Base-by-base conservation (phyloP, 2,113 vertebrate species). In the Anguilla japonica region DNA sequence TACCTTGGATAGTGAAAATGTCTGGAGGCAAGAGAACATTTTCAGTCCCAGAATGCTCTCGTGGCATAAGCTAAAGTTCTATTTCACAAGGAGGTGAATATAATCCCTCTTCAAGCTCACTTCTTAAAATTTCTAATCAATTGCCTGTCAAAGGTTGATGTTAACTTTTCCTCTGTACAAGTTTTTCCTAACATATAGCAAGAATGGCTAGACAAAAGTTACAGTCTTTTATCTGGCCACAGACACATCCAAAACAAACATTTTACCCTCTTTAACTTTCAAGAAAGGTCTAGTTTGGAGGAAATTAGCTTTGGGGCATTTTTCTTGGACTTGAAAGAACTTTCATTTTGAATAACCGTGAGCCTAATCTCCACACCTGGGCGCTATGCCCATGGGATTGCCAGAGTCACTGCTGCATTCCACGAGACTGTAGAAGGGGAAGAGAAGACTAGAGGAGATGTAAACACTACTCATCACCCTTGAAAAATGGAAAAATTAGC, bases 1-100 rank as follows among this genome's bases (percentile, higher is more conserved):
- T 99, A 5, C 98, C 98, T 93, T 99, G 98, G 92, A 99, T 98
- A 81, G 98, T 99, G 93, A 98, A 99, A 92, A 99, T 97, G 91
- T 99, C 98, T 99, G 93, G 0, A 80, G 39, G 83, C 57, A 18
- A 0, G 56, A n/a, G 84, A 82, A 20, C 34, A 85, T 56, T 0
- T 84, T 18, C 85, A 60, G 80, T 41, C 40, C 39, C 40, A 41
- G 7, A 8, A 29, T 13, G 6, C n/a, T 26, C 2, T n/a, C n/a
- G 63, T 71, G 63, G 5, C 26, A 71, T 60, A 67, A 14, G 13
- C 20, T 22, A 8, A 20, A 67, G 18, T 67, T 67, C 26, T 67
- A 67, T 3, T 26, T 20, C 18, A 67, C 20, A 20, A 53, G 13
- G 7, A 53, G 50, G 50, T 11, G 2, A 53, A 53, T 53, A 53